Evolutionary conservation across 2,888 invertebrate species (phyloP).

Genomic region (Nycteola revayana): DNA sequence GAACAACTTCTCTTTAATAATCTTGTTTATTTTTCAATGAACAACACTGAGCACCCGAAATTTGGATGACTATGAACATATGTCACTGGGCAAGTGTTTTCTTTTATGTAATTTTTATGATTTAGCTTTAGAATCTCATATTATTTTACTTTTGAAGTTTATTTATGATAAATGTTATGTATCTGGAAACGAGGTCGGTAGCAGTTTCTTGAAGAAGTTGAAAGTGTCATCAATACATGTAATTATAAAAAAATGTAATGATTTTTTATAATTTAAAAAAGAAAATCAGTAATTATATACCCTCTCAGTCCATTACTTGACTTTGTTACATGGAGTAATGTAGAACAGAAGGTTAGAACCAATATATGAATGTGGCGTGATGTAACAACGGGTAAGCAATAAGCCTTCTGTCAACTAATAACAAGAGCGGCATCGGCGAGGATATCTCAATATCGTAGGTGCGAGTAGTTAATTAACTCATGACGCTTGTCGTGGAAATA

Average conservation of each 20-base stretch:
- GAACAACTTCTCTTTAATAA: conserved; percentile 75
- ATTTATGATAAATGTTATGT: no score
- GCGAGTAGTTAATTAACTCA: conserved; percentile 80
- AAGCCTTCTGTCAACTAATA: conserved; percentile 74
- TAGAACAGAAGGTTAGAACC: conserved; percentile 14
- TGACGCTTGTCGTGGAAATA: conserved; percentile 80
- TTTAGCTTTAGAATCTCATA: no score
- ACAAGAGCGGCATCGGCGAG: conserved; percentile 73
- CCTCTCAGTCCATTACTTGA: no score
- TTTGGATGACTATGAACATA: conserved; percentile 55
- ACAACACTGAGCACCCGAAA: conserved; percentile 73
- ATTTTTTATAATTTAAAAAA: no score
- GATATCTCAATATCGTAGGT: conserved; percentile 81
- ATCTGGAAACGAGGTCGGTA: no score
- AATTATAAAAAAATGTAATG: no score
- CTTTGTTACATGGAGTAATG: conserved; percentile 18
- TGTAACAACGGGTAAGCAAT: conserved; percentile 56
- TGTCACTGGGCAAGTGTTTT: conserved; percentile 41
- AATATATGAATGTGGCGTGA: conserved; percentile 22
- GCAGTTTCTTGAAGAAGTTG: no score
- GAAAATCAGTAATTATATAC: no score
- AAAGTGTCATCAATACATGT: no score
- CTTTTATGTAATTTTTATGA: conserved; percentile 28
- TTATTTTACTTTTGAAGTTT: no score
- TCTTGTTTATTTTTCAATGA: conserved; percentile 73